phyloP scores from a whole-genome alignment of 2,797 vertebrate species.

The Borostomias antarcticus region DNA sequence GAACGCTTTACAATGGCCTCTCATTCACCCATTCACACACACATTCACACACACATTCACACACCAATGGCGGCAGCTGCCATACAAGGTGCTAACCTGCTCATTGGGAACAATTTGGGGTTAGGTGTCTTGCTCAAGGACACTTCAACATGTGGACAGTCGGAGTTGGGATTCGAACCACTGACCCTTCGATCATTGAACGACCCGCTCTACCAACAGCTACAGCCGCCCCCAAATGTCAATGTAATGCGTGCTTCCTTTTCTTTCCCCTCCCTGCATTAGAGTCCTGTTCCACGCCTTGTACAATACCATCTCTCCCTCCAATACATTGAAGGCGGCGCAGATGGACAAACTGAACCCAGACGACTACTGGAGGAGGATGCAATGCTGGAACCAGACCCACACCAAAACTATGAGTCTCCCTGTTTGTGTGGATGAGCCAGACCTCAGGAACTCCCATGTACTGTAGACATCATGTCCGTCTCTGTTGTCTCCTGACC shows the following conservation, averaged over 20 bases:
- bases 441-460: slow-evolving; percentile 12
- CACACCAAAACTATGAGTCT: slow-evolving; percentile 14
- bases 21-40: too few relatives aligned
- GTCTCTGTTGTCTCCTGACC: slow-evolving; percentile 51
- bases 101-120: too few relatives aligned
- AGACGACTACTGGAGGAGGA: slow-evolving; percentile 46
- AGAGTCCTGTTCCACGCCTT: slow-evolving; percentile 80
- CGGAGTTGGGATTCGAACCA: too few relatives aligned
- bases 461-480: slow-evolving; percentile 32
- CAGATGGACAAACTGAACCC: slow-evolving; percentile 59
- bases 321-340: slow-evolving; percentile 66
- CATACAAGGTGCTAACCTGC: too few relatives aligned
- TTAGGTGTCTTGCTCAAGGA: too few relatives aligned
- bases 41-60: too few relatives aligned
- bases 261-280: slow-evolving; percentile 34
- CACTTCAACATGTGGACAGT: too few relatives aligned
- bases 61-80: too few relatives aligned
- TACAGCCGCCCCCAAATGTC: too few relatives aligned
- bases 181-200: too few relatives aligned
- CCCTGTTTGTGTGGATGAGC: slow-evolving; percentile 32
- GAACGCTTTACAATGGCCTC: too few relatives aligned
- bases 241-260: not conserved
- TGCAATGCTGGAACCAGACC: slow-evolving; percentile 65
- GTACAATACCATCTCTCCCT: slow-evolving; percentile 73
- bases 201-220: too few relatives aligned